Base-by-base conservation (phyloP, 2,888 invertebrate genomes). In the Allophyes oxyacanthae region DNA sequence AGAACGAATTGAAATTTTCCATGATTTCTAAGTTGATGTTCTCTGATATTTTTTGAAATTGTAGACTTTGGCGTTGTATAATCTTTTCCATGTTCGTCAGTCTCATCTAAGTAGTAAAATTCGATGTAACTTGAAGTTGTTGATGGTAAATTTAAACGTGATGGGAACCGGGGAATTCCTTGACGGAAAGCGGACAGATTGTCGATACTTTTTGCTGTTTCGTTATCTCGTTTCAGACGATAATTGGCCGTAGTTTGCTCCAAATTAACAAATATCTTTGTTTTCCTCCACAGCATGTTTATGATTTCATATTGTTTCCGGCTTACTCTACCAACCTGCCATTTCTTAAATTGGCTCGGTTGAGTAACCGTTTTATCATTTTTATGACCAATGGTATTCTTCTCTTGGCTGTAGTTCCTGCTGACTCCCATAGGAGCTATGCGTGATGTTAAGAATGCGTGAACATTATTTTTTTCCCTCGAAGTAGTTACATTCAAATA, bases 91-190 rank as follows among this genome's bases (percentile, higher is more conserved):
- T 52, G 67, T 9, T 84, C 79, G 46, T 82, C 76, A 28, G 62
- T 65, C 45, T 89, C 85, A 62, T 91, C 88, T 54, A 88, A 80
- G 74, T 92, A 92, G 76, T 91, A 88, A 79, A 92, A 92, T 75
- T 92, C 92, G 48, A 92, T 91, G 42, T 78, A 88, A 77, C 90
- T 91, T 2, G 87, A 79, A 10, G 89, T 91, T 4, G 82, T 75
- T 8, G 49, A 34, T 6, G 54, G 38, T 5, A 55, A 7, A 15
- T 33, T 41, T 34, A 59, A 45, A 6, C 49, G 53, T 26, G 56
- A 36, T 7, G 57, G 13, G 45, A 64, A 43, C 20, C 65, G 50
- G 30, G 50, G 53, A 26, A 64, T 41, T 26, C 69, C 41, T 15
- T 64, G 58, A 20, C 43, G 53, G 9, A 45, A 20, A 48, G 10